A percentile compares a stretch with the other conserved stretches of the same genome.
phyloP scores from a whole-genome alignment of 2,113 vertebrate species.

The Camelus dromedarius region DNA sequence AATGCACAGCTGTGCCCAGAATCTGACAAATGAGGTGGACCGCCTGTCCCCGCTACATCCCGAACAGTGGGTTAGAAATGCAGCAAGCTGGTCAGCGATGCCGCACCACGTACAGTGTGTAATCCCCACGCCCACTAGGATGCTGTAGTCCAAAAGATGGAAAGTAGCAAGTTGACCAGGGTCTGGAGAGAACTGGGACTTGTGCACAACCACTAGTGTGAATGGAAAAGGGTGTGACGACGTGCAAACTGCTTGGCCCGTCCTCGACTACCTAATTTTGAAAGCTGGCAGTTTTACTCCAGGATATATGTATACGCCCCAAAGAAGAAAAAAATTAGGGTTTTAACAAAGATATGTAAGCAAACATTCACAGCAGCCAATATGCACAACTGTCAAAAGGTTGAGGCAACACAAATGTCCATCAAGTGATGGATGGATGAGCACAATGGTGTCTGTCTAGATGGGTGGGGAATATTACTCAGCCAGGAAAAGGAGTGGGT shows the following conservation, averaged over 20 bases:
- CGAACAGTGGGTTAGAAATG: neutral
- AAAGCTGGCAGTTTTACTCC: neutral
- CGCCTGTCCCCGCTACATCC: neutral
- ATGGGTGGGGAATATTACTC: neutral
- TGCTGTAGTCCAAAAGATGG: neutral
- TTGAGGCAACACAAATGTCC: neutral
- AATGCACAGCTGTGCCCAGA: neutral
- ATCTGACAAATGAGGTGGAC: neutral
- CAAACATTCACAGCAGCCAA: neutral
- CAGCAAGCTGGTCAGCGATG: neutral
- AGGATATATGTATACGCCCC: neutral
- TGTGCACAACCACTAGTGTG: neutral
- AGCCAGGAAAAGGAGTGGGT: neutral
- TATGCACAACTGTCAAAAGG: accelerated
- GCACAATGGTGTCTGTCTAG: neutral
- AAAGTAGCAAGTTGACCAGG: neutral
- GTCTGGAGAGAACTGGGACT: neutral
- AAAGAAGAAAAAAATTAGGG: neutral
- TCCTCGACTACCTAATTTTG: neutral
- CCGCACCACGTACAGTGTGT: accelerated
- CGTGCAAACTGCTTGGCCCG: neutral
- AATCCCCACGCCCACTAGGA: neutral
- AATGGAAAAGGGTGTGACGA: neutral
- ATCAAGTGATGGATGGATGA: neutral
- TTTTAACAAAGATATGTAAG: neutral